Base-by-base conservation (phyloP, 2,888 invertebrate species). In the Drosophila mettleri region DNA sequence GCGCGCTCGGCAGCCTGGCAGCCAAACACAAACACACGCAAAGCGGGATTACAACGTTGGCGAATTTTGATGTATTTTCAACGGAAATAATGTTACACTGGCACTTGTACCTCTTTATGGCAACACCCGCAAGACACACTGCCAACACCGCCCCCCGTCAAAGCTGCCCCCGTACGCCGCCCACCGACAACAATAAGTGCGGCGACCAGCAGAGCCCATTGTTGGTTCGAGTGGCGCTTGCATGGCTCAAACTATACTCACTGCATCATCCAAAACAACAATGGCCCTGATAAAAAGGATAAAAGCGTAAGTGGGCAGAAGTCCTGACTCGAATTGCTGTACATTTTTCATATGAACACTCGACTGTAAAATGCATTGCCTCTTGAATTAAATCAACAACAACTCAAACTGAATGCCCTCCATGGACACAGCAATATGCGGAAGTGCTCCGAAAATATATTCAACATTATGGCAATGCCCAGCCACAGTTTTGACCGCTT, bases 361-460 rank as follows among this genome's bases (percentile, higher is more conserved):
- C 75, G 79, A 83, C 79, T 64, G 78, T 75, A 80, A 82, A 86
- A 86, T 88, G 86, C 88, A 85, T 85, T 84, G 84, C 80, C 81
- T 74, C 85, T 86, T 86, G 86, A 86, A 86, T 86, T 86, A 88
- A 88, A 86, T 85, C 87, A 85, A 85, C 87, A 87, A 71, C 80
- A 82, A 69, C 87, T 87, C 78, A 75, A 80, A 80, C 82, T 75
- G 70, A 78, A 84, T 78, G 72, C 59, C 45, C 65, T 64, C 51
- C 57, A 29, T 36, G 22, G 3, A 53, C 41, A 24, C 34, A 24
- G 20, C 68, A 53, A 45, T 24, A 57, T 36, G 49, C 69, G 18
- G 53, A 61, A 78, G 70, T 64, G 60, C 65, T 63, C 36, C 58
- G 57, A 58, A 74, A 58, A 74, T 61, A 61, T 60, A 74, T 74